These are phyloP conservation scores for Takifugu rubripes DNA, from an alignment of 2,797 vertebrate genomes.

Conservation along the genomic window DNA sequence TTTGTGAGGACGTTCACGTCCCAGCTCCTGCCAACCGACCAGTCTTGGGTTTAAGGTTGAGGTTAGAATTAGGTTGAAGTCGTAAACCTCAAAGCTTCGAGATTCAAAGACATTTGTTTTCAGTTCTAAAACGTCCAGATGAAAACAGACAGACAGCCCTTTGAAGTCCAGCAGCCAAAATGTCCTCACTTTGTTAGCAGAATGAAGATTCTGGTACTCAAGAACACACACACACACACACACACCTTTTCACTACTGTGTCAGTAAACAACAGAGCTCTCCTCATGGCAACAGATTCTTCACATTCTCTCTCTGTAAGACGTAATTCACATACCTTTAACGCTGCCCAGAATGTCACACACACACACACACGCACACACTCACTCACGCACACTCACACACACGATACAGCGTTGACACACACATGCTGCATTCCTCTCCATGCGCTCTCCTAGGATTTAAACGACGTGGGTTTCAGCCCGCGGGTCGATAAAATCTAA, in stretches of 20 bases:
- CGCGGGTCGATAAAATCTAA: background rate
- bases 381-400: conserved; percentile 18
- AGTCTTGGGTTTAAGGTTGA: no score
- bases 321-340: conserved; percentile 69
- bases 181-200: no score
- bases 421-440: conserved; percentile 43
- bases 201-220: no score
- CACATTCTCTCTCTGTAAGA: conserved; percentile 66
- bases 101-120: no score
- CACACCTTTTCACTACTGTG: conserved; percentile 47
- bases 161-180: no score
- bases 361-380: conserved; percentile 11
- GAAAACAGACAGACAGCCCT: no score
- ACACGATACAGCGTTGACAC: conserved; percentile 34
- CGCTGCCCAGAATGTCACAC: conserved; percentile 56
- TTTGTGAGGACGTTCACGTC: no score
- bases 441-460: conserved; percentile 14
- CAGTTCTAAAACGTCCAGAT: no score
- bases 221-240: conserved; percentile 9
- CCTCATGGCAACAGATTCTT: conserved; percentile 66
- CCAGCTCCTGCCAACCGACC: no score
- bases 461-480: conserved; percentile 20
- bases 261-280: conserved; percentile 63
- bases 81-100: no score
- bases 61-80: no score